phyloP scores from a whole-genome alignment of 2,888 invertebrate genomes.

The Sthenelais limicola region DNA sequence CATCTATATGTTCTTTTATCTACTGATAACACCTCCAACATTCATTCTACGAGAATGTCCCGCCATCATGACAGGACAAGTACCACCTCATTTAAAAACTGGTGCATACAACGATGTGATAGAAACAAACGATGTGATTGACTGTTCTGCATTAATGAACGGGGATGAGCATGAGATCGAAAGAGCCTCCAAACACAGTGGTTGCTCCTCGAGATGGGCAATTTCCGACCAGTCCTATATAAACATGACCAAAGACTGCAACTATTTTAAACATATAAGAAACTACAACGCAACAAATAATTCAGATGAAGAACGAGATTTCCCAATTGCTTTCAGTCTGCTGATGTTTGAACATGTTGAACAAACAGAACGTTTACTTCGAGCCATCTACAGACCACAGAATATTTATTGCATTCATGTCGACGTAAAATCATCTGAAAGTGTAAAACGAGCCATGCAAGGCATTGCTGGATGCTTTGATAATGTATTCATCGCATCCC shows the following conservation, averaged over 20 bases:
- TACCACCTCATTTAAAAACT: too few relatives aligned
- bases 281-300: constrained; percentile 32
- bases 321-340: constrained; percentile 63
- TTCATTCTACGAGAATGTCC: too few relatives aligned
- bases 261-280: constrained; percentile 20
- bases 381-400: constrained; percentile 65
- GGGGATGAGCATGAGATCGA: constrained; percentile 26
- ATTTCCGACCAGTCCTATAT: constrained; percentile 19
- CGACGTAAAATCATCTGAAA: constrained; percentile 57
- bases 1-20: too few relatives aligned
- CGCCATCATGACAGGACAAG: too few relatives aligned
- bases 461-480: constrained; percentile 56
- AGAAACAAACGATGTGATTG: too few relatives aligned
- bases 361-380: constrained; percentile 61
- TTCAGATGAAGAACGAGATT: constrained; percentile 54
- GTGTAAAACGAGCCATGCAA: constrained; percentile 52
- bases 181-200: neutral
- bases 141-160: constrained; percentile 37
- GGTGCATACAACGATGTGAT: too few relatives aligned
- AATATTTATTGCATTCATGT: constrained; percentile 69
- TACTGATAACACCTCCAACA: too few relatives aligned
- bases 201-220: neutral
- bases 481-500: constrained; percentile 59
- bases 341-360: constrained; percentile 56
- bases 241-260: constrained; percentile 36